phyloP scores from a whole-genome alignment of 2,113 vertebrate genomes.

The Heteronetta atricapilla region DNA sequence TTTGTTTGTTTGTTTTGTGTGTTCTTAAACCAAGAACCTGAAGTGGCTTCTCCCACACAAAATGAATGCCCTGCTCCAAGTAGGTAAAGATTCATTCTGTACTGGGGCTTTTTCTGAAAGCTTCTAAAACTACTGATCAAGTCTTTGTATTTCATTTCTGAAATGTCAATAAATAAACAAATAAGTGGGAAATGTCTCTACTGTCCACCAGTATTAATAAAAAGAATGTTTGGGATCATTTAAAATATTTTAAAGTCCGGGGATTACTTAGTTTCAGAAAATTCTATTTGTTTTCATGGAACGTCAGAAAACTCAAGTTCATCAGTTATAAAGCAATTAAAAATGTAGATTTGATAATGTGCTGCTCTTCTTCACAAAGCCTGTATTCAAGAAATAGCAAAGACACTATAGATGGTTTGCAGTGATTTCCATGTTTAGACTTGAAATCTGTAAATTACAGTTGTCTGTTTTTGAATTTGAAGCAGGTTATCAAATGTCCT shows the following conservation, averaged over 20 bases:
- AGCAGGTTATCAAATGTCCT: not conserved
- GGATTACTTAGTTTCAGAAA: not conserved
- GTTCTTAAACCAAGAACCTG: rapidly evolving
- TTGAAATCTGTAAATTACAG: not conserved
- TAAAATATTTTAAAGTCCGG: not conserved
- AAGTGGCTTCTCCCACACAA: not conserved
- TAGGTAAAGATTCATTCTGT: not conserved
- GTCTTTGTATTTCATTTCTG: not conserved
- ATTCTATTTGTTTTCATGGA: not conserved
- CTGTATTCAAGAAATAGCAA: not conserved
- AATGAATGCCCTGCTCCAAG: not conserved
- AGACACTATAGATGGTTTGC: not conserved
- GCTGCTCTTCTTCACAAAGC: not conserved
- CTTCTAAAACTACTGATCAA: not conserved
- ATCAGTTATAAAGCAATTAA: not conserved
- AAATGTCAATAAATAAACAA: not conserved
- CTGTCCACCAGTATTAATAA: not conserved
- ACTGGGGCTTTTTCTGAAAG: not conserved
- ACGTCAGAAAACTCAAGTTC: not conserved
- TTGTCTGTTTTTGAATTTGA: not conserved
- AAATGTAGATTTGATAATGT: not conserved
- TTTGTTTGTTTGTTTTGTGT: not conserved
- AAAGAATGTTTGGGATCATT: not conserved
- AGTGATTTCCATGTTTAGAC: not conserved
- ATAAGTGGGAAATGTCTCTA: not conserved